These are phyloP conservation scores for Leptoteleia sp. DNA, from an alignment of 1,140 invertebrate species.

Conservation along the genomic window DNA sequence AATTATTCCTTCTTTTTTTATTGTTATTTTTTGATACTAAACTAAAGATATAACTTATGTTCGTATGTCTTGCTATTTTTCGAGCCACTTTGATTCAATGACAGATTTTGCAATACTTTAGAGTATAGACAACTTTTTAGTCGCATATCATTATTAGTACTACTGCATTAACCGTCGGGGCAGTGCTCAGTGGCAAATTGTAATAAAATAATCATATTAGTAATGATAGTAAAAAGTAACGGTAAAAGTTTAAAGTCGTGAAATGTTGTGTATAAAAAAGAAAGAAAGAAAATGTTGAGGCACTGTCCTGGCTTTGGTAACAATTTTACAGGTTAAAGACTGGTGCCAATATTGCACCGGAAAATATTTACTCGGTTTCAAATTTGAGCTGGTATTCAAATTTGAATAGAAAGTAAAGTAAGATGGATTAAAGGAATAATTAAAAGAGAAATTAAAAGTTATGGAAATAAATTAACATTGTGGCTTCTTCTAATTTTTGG, in stretches of 20 bases:
- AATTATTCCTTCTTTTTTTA: too few relatives aligned
- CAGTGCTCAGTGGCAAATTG: conserved; percentile 39
- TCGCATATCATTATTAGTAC: conserved; percentile 39
- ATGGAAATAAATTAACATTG: conserved; percentile 34
- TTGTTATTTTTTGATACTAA: too few relatives aligned
- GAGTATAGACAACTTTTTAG: conserved; percentile 47
- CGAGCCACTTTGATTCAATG: conserved; percentile 13
- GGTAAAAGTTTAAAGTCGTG: conserved; percentile 27
- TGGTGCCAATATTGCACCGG: conserved; percentile 32
- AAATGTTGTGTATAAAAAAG: conserved; percentile 23
- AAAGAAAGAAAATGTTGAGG: too few relatives aligned
- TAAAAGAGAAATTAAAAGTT: background rate
- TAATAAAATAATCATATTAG: background rate
- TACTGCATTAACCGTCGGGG: conserved; percentile 51
- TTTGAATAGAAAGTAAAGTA: conserved; percentile 40
- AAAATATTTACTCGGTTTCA: conserved; percentile 42
- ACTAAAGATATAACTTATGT: too few relatives aligned
- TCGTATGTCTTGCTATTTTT: conserved; percentile 11
- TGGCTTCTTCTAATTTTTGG: conserved; percentile 5
- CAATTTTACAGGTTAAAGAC: conserved; percentile 63
- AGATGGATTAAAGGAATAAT: conserved; percentile 33
- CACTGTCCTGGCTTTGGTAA: conserved; percentile 60
- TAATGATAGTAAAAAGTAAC: conserved; percentile 2
- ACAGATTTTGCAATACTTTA: conserved; percentile 53
- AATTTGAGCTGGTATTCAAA: conserved; percentile 45